Conservation (phyloP, 1,140 invertebrate genomes). For the Drosophila tani region DNA sequence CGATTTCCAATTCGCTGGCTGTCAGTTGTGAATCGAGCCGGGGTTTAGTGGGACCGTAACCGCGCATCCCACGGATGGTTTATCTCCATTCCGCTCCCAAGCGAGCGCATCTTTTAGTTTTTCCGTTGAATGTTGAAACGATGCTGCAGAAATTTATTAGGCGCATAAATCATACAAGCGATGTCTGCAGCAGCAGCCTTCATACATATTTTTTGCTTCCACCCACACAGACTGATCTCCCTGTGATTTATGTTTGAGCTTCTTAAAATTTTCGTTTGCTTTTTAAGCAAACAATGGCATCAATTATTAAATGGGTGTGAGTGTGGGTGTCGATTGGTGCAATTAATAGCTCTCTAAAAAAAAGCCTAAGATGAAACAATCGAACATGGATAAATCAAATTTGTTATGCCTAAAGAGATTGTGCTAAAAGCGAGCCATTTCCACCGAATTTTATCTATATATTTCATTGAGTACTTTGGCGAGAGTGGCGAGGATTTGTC, state of each 20-base stretch:
- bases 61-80: conserved; percentile 6
- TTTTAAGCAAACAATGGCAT: conserved; percentile 48
- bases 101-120: conserved; percentile 28
- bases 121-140: conserved; percentile 3
- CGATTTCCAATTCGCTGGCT: conserved; percentile 63
- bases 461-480: conserved; percentile 12
- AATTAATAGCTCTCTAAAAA: conserved; percentile 10
- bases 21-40: conserved; percentile 42
- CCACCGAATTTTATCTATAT: conserved; percentile 5
- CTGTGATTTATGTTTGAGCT: conserved; percentile 26
- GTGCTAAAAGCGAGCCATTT: conserved; percentile 34
- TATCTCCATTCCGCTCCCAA: conserved; percentile 10
- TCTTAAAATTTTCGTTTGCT: conserved; percentile 26
- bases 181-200: conserved; percentile 21
- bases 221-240: neutral
- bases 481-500: conserved; percentile 1
- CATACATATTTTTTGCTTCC: neutral
- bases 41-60: conserved; percentile 11
- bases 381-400: conserved; percentile 27
- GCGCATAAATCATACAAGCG: conserved; percentile 47
- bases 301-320: conserved; percentile 27
- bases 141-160: conserved; percentile 40
- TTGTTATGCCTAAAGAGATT: conserved; percentile 32
- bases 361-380: conserved; percentile 19
- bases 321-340: conserved; percentile 1